Base-by-base conservation (phyloP, 2,888 invertebrate genomes). In the Escarpia spicata region DNA sequence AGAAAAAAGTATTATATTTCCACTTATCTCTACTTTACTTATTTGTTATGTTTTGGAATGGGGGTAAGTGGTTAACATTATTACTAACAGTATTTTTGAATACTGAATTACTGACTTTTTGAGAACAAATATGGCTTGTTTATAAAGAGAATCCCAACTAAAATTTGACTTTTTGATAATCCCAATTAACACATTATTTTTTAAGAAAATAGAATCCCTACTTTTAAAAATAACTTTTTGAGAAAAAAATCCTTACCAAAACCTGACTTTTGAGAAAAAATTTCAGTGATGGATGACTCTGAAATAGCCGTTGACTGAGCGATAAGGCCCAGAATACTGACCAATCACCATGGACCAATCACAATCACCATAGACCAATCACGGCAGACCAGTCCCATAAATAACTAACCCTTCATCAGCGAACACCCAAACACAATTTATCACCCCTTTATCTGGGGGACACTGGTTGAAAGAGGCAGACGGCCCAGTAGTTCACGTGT, bases 371-470 rank as follows among this genome's bases (percentile, higher is more conserved):
- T 15, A 19, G 4, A 60, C 19, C 19, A 26, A 26, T 60, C 60
- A 75, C 75, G 3, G 75, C 4, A 26, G 1, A 75, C 75, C n/a
- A 26, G 75, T 6, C 19, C 3, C 19, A 75, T 75, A 75, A 75
- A 75, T 75, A 75, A 75, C 75, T n/a, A 6, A 75, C 75, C 75
- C 75, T 75, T 75, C 75, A 75, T 75, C 75, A 75, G 60, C 19
- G 75, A n/a, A 26, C 75, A 75, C 75, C 75, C 75, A 75, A 75
- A 75, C 75, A 75, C 19, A 75, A 75, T 75, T 75, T 75, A 75
- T 75, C 52, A 75, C 75, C 75, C 75, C 75, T 75, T n/a, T 75
- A 75, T n/a, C 75, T 75, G 26, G n/a, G 60, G 4, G 60, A 75
- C 19, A 26, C 26, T 26, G 75, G 75, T 75, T 19, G 26, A 75